phyloP scores from a whole-genome alignment of 2,888 invertebrate genomes.

The Ceraclea dissimilis region DNA sequence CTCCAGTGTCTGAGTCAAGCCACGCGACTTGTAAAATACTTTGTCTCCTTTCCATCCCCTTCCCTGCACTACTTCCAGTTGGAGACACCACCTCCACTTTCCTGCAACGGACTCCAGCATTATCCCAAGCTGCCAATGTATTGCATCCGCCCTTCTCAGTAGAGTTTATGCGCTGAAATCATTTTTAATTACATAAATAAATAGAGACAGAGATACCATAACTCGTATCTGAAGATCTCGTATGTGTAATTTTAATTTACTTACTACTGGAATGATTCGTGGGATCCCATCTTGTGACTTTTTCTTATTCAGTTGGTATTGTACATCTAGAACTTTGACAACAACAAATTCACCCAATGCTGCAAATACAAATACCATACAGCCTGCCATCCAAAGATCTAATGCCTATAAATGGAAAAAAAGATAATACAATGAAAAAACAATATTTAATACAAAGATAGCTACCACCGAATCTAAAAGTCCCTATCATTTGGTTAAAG shows the following conservation, averaged over 20 bases:
- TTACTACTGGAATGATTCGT: conserved; percentile 47
- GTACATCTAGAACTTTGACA: conserved; percentile 71
- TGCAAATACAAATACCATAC: conserved; percentile 81
- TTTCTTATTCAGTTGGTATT: conserved; percentile 55
- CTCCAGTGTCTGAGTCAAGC: conserved; percentile 59
- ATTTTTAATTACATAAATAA: too few relatives aligned
- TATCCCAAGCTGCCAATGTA: conserved; percentile 59
- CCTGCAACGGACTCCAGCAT: conserved; percentile 51
- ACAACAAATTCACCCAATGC: conserved; percentile 78
- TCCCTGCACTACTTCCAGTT: conserved; percentile 18
- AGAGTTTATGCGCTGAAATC: conserved; percentile 51
- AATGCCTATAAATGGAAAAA: conserved; percentile 52
- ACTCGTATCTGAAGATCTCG: too few relatives aligned
- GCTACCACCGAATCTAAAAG: not conserved
- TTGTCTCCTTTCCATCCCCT: conserved; percentile 41
- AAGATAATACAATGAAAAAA: conserved; percentile 7
- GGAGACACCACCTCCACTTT: conserved; percentile 48
- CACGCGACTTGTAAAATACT: conserved; percentile 54
- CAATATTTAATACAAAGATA: not conserved
- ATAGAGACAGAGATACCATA: too few relatives aligned
- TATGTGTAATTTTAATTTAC: too few relatives aligned
- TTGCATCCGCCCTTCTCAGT: conserved; percentile 60
- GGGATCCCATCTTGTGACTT: conserved; percentile 51
- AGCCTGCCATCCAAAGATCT: conserved; percentile 84
- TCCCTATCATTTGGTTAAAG: not conserved